A percentile compares a stretch with the other conserved stretches of the same genome.
These are phyloP conservation scores for Rhabdornis inornatus DNA, from an alignment of 2,113 vertebrate species.

Conservation along the genomic window DNA sequence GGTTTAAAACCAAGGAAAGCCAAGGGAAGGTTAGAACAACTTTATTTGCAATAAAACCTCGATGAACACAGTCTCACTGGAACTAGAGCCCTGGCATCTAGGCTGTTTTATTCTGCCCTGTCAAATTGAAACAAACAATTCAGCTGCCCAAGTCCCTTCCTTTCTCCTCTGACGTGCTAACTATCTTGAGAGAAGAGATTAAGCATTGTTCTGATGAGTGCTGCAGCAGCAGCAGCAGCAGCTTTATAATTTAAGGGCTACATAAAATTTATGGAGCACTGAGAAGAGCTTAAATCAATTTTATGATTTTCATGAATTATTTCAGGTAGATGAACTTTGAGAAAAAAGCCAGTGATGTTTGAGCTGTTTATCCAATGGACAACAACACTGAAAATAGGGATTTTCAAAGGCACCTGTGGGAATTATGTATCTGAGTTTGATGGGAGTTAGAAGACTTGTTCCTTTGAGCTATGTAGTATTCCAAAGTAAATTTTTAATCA, in stretches of 20 bases:
- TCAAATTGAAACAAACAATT: conserved; percentile 39
- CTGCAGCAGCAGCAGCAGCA: background rate
- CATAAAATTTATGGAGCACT: conserved; percentile 32
- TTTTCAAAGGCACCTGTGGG: conserved; percentile 2
- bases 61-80: background rate
- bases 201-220: background rate
- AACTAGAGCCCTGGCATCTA: background rate
- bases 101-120: conserved; percentile 29
- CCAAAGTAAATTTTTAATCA: background rate
- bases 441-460: background rate
- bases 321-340: background rate
- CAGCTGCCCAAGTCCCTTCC: background rate
- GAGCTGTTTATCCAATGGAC: background rate
- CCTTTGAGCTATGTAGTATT: background rate
- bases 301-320: conserved; percentile 49
- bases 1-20: background rate
- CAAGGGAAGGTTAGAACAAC: background rate
- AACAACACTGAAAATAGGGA: background rate
- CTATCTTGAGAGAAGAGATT: background rate
- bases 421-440: background rate
- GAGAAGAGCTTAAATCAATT: conserved; percentile 40
- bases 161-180: background rate
- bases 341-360: background rate
- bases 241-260: conserved; percentile 20
- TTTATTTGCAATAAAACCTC: background rate